phyloP scores from a whole-genome alignment of 2,888 invertebrate species.

The Tinea trinotella region DNA sequence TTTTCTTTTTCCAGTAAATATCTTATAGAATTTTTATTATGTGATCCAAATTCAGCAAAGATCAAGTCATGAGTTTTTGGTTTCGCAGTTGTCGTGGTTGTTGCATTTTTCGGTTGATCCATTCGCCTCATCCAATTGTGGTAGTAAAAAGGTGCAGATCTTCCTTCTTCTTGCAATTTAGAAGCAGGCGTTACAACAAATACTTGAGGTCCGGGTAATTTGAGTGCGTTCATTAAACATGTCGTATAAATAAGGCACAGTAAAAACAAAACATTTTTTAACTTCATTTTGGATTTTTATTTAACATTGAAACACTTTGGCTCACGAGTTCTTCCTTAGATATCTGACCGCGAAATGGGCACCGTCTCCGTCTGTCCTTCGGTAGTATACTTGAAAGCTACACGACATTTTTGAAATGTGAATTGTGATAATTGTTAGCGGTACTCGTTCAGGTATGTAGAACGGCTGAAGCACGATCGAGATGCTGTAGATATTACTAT shows the following conservation, averaged over 20 bases:
- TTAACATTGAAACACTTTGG: neutral
- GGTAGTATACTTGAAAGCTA: slow-evolving; percentile 23
- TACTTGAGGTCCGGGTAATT: slow-evolving; percentile 50
- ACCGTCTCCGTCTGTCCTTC: slow-evolving; percentile 25
- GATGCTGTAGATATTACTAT: slow-evolving; percentile 48
- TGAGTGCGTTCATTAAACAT: slow-evolving; percentile 28
- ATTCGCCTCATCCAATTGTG: slow-evolving; percentile 59
- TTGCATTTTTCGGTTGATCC: slow-evolving; percentile 38
- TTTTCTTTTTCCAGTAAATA: slow-evolving; percentile 53
- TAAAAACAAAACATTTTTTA: slow-evolving; percentile 2
- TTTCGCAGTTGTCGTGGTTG: slow-evolving; percentile 34
- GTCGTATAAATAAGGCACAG: neutral
- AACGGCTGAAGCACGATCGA: slow-evolving; percentile 50
- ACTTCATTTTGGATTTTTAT: neutral
- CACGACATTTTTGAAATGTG: slow-evolving; percentile 32
- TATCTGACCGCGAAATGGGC: slow-evolving; percentile 47
- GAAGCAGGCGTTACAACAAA: slow-evolving; percentile 60
- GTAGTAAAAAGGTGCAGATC: slow-evolving; percentile 57
- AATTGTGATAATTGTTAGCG: slow-evolving; percentile 66
- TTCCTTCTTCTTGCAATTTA: slow-evolving; percentile 36
- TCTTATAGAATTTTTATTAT: slow-evolving; percentile 47
- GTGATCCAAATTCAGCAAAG: slow-evolving; percentile 61
- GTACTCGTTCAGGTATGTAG: slow-evolving; percentile 52
- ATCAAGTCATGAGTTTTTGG: slow-evolving; percentile 55
- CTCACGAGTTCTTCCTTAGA: slow-evolving; percentile 37